Base-by-base conservation (phyloP, 2,888 invertebrate species). In the Ceraclea dissimilis region DNA sequence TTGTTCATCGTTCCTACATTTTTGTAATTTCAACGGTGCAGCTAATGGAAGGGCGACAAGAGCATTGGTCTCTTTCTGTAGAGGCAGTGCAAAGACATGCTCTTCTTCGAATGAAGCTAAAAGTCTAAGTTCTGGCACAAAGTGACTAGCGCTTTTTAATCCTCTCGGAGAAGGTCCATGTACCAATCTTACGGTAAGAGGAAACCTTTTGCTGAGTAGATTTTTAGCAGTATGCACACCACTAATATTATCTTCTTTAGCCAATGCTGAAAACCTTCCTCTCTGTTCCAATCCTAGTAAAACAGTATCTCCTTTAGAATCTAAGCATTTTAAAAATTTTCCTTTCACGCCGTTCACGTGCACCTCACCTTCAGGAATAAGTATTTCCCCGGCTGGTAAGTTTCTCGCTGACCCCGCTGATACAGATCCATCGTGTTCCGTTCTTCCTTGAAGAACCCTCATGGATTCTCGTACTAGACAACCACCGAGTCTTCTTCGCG, bases 201-300 rank as follows among this genome's bases (percentile, higher is more conserved):
- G 96, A 75, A 96, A 81, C 63, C 95, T 81, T 72, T 95, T 96
- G 63, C 88, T 85, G 55, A 95, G 75, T 63, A 96, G 78, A 66
- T 92, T 93, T 68, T 88, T 85, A 16, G 93, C 91, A 62, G 90
- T 90, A 71, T 96, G 95, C 17, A 95, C 95, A 19, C 95, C 95
- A 68, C 93, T 91, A 62, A 96, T 93, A 74, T 93, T 93, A 67
- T 93, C 93, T 71, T 93, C 91, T 67, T 91, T 86, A 60, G 95
- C 95, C 55, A 96, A 79, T 49, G 93, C 91, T 65, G 93, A 94
- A 75, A 96, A 94, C 67, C 90, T 86, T 34, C 93, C 93, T 68
- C 90, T 84, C 71, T 92, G 90, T 67, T 94, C 93, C 69, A 91
- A 79, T 60, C 88, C 86, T 63, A 95, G 75, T 66, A 91, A 81